These are phyloP conservation scores for Magallana nippona DNA, from an alignment of 2,888 invertebrate genomes.

Conservation along the genomic window DNA sequence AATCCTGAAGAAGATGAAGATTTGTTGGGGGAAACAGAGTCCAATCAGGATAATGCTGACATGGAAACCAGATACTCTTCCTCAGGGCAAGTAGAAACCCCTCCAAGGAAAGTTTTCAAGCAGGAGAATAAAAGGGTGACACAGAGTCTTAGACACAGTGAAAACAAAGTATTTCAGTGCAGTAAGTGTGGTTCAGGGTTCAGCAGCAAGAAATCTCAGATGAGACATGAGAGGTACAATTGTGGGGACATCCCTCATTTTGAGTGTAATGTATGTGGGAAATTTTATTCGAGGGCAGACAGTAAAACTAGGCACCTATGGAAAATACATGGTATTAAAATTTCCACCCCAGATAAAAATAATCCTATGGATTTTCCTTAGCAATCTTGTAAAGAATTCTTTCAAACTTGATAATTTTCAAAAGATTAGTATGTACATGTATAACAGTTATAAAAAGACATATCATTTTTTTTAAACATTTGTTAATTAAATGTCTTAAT, in stretches of 20 bases:
- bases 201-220: constrained; percentile 46
- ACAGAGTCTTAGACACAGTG: background rate
- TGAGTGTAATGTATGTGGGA: constrained; percentile 45
- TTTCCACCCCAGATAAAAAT: constrained; percentile 39
- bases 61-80: background rate
- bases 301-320: constrained; percentile 45
- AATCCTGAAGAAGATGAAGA: constrained; percentile 27
- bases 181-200: constrained; percentile 47
- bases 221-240: constrained; percentile 45
- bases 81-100: constrained; percentile 2
- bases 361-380: constrained; percentile 5
- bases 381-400: background rate
- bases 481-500: no score
- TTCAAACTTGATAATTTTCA: background rate
- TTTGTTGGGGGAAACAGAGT: background rate
- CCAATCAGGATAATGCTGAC: background rate
- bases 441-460: no score
- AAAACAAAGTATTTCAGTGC: constrained; percentile 26
- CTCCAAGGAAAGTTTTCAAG: background rate
- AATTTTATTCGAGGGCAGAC: constrained; percentile 46
- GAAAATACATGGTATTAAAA: constrained; percentile 47
- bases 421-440: no score
- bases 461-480: no score
- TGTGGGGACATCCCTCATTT: constrained; percentile 44
- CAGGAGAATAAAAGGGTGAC: constrained; percentile 3